Conservation (phyloP, 2,797 vertebrate genomes). For the Sebastes kiyomatsui region DNA sequence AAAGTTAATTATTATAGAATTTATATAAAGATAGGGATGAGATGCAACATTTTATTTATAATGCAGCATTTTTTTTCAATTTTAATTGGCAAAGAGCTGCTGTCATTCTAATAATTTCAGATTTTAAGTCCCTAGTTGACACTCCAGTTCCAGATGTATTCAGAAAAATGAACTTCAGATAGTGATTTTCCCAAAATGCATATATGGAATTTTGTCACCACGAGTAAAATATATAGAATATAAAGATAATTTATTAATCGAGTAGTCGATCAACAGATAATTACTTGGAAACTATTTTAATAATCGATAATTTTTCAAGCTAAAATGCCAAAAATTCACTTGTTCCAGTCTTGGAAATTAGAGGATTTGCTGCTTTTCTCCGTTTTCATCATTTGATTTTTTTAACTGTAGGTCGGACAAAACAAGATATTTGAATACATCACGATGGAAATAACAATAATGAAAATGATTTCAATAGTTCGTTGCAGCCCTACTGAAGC, state of each 20-base stretch:
- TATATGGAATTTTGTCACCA: background rate
- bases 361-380: too few species aligned
- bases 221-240: background rate
- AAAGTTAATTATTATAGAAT: background rate
- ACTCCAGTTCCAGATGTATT: background rate
- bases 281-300: too few species aligned
- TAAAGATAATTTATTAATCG: background rate
- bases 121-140: background rate
- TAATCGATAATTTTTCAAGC: too few species aligned
- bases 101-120: background rate
- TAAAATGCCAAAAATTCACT: too few species aligned
- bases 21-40: background rate
- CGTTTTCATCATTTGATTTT: too few species aligned
- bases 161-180: background rate
- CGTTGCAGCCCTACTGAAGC: too few species aligned
- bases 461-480: too few species aligned
- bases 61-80: background rate
- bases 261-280: background rate
- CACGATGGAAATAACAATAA: too few species aligned
- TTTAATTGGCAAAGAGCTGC: background rate
- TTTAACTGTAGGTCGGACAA: too few species aligned
- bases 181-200: background rate
- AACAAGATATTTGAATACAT: too few species aligned
- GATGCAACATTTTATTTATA: background rate
- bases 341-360: too few species aligned